Conservation (phyloP, 2,113 vertebrate genomes). For the Tragelaphus imberbis region DNA sequence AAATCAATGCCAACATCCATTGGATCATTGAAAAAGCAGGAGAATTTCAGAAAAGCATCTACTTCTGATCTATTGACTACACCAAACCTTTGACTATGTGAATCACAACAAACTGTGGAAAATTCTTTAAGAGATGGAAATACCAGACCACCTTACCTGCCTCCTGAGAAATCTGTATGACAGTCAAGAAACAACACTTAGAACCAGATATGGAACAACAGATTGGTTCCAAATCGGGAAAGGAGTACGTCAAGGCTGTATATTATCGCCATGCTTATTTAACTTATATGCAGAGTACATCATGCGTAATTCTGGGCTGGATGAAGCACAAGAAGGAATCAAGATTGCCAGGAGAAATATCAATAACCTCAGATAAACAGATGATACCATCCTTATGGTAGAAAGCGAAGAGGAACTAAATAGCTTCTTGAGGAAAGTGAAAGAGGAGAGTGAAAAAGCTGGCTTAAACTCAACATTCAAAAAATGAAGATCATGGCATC, state of each 20-base stretch:
- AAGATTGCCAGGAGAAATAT: not conserved
- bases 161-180: not conserved
- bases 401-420: not conserved
- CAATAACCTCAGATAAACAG: not conserved
- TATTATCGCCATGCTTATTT: not conserved
- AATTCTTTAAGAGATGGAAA: not conserved
- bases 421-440: not conserved
- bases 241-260: not conserved
- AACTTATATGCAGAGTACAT: not conserved
- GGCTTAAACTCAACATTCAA: not conserved
- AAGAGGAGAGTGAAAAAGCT: not conserved
- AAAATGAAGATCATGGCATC: not conserved
- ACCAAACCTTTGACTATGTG: not conserved
- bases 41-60: not conserved
- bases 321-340: not conserved
- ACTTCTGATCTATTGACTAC: not conserved
- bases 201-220: not conserved
- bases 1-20: not conserved
- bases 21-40: not conserved
- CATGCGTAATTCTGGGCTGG: not conserved
- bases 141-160: not conserved
- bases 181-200: not conserved
- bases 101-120: not conserved
- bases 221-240: not conserved
- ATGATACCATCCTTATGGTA: not conserved